Percentiles rank a stretch among this genome's conserved stretches.
Conservation (phyloP, 2,113 vertebrate genomes). For the Aptenodytes forsteri region DNA sequence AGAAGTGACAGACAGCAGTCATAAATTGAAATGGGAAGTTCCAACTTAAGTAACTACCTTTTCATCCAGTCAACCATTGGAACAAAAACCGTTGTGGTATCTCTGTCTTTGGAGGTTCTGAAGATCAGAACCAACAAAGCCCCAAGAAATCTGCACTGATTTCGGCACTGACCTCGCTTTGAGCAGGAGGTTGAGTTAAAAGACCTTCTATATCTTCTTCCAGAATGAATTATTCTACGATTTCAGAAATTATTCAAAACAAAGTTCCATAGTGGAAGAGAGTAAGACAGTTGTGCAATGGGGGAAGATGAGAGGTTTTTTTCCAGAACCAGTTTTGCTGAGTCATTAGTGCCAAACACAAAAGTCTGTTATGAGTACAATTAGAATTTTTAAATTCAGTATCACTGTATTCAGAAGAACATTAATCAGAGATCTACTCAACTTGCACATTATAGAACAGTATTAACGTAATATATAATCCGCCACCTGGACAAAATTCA, state of each 20-base stretch:
- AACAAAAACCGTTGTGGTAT: background rate
- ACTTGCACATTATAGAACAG: background rate
- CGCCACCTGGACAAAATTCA: background rate
- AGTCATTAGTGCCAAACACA: background rate
- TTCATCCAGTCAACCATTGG: background rate
- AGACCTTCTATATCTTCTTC: background rate
- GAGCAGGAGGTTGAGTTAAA: background rate
- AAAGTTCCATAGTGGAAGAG: background rate
- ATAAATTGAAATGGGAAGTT: background rate
- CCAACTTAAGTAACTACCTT: background rate
- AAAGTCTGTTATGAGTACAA: background rate
- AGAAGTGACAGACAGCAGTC: background rate
- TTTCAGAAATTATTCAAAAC: background rate
- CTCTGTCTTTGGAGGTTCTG: background rate
- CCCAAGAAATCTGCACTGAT: background rate
- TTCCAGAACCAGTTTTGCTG: background rate
- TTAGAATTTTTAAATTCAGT: background rate
- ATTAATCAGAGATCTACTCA: background rate
- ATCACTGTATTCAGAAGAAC: background rate
- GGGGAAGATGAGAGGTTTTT: rapidly evolving
- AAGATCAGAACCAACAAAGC: background rate
- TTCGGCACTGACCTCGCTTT: background rate
- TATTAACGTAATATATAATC: background rate
- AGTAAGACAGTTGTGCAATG: background rate
- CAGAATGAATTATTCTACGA: background rate